phyloP scores from a whole-genome alignment of 2,113 vertebrate genomes.

The Anarrhichthys ocellatus region DNA sequence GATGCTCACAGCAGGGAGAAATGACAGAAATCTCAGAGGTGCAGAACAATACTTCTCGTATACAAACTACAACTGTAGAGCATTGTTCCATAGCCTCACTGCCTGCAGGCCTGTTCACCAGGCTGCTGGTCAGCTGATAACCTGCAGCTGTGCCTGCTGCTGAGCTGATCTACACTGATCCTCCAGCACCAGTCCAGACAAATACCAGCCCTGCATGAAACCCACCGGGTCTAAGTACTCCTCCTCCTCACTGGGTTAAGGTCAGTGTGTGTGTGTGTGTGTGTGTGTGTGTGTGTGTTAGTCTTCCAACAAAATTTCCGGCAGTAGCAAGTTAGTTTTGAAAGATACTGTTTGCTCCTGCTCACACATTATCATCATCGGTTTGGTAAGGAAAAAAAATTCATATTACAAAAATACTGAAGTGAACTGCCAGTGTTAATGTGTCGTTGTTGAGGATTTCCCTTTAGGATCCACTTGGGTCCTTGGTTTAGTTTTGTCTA shows the following conservation, averaged over 20 bases:
- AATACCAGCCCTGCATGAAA: neutral
- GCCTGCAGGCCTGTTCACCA: neutral
- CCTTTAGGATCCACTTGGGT: neutral
- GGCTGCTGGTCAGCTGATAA: neutral
- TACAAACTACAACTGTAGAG: neutral
- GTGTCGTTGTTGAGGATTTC: neutral
- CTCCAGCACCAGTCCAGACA: neutral
- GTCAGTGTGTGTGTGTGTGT: too few species aligned
- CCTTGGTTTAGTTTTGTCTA: neutral
- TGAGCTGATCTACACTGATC: neutral
- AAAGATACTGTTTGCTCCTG: neutral
- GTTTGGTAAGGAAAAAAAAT: neutral
- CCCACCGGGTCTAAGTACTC: neutral
- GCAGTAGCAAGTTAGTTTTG: neutral
- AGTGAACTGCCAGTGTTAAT: neutral
- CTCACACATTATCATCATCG: neutral
- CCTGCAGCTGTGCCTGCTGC: neutral
- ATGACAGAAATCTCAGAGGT: neutral
- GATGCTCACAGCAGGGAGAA: neutral
- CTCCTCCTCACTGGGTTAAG: neutral
- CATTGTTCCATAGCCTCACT: neutral
- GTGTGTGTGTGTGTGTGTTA: neutral
- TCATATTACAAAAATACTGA: neutral
- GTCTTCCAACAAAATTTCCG: neutral
- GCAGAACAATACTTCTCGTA: neutral